Base-by-base conservation (phyloP, 2,888 invertebrate genomes). In the Palloptera scutellata region DNA sequence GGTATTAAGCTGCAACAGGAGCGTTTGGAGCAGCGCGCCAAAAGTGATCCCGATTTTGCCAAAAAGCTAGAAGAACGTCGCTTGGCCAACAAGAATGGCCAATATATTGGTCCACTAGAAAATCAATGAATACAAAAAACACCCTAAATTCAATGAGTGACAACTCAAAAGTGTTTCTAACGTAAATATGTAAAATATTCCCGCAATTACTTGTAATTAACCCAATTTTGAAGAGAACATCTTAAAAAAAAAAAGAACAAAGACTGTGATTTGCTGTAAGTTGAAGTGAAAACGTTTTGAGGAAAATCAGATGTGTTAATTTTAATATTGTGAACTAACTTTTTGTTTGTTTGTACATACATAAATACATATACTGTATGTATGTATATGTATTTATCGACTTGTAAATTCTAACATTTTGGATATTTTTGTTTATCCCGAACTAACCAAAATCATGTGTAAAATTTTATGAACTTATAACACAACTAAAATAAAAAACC, bases 1-100 rank as follows among this genome's bases (percentile, higher is more conserved):
- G 93, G 93, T 77, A 94, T 94, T 75, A 90, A 90, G 80, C 65
- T 82, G 86, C 88, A 85, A 70, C 83, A 84, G 74, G 83, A 85
- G 72, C 88, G 89, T 75, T 85, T 89, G 83, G 91, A 83, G 63
- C 81, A 80, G 61, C 77, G 84, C 42, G 84, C 84, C 64, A 83
- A 82, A 71, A 81, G 73, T 48, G 85, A 85, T 77, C 85, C 85
- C 1, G 84, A 81, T 30, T 85, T 83, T 75, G 85, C 85, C 61
- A 83, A 81, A 67, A 81, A 81, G 62, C 74, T 85, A 54, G 84
- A 84, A 67, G 83, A 84, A 68, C 80, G 83, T 15, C 81, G 83
- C 43, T 72, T 79, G 61, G 87, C 88, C 70, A 89, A 90, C 80
- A 89, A 89, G 84, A 89, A 89, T 77, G 91, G 91, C 42, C 87